Conservation (phyloP, 2,113 vertebrate species). For the Xiphorhynchus elegans region DNA sequence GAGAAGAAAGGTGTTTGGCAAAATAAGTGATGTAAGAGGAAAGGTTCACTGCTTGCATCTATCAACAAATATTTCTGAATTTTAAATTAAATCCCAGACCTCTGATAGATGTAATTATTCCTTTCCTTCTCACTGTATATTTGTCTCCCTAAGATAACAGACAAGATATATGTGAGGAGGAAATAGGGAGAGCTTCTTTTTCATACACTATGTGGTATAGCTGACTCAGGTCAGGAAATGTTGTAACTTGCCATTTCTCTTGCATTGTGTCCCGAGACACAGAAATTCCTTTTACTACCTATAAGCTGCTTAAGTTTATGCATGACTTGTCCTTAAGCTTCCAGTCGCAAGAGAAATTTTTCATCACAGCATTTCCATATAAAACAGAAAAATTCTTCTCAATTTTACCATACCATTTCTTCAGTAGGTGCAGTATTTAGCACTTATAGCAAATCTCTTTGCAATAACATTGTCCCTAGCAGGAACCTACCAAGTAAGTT, state of each 20-base stretch:
- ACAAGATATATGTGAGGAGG: not conserved
- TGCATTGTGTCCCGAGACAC: not conserved
- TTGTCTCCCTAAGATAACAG: not conserved
- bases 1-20: not conserved
- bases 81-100: not conserved
- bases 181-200: not conserved
- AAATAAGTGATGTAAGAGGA: not conserved
- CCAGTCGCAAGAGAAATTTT: not conserved
- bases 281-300: not conserved
- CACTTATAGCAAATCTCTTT: not conserved
- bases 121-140: not conserved
- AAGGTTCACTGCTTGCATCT: not conserved
- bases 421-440: not conserved
- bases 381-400: not conserved
- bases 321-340: not conserved
- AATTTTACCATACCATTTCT: not conserved
- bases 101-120: not conserved
- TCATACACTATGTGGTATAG: not conserved
- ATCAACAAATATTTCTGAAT: not conserved
- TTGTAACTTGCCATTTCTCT: not conserved
- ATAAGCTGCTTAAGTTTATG: not conserved
- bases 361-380: not conserved
- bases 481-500: not conserved
- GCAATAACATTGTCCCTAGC: not conserved
- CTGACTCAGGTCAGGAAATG: not conserved